Evolutionary conservation across 2,888 invertebrate genomes (phyloP).

Genomic region (Aspidiotus destructor): DNA sequence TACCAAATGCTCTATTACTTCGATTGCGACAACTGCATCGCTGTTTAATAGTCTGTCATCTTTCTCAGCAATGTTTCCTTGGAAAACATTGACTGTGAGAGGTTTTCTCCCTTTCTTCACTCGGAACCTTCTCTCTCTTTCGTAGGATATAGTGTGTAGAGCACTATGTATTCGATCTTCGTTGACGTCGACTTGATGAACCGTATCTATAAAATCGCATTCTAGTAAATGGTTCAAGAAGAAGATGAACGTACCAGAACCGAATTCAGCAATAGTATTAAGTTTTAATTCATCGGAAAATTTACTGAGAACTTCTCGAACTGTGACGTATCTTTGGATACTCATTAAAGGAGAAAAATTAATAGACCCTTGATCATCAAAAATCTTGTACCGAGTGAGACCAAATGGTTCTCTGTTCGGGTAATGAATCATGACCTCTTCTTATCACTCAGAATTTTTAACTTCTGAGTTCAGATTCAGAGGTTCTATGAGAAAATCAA

Average conservation of each 20-base stretch:
- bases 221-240: neutral
- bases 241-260: conserved; percentile 10
- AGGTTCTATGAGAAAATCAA: too few species aligned
- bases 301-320: conserved; percentile 7
- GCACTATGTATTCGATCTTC: neutral
- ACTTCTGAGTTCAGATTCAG: too few species aligned
- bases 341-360: conserved; percentile 16
- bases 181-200: conserved; percentile 21
- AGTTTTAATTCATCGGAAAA: neutral
- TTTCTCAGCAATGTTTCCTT: conserved; percentile 65
- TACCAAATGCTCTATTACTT: conserved; percentile 84
- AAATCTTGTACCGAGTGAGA: too few species aligned
- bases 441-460: too few species aligned
- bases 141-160: neutral
- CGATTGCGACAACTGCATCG: conserved; percentile 74
- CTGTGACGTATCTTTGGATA: conserved; percentile 22
- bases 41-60: conserved; percentile 56
- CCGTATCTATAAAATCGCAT: neutral
- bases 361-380: neutral
- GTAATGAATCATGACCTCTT: too few species aligned
- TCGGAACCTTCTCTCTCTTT: neutral
- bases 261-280: conserved; percentile 14
- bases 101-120: conserved; percentile 40
- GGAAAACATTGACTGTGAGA: conserved; percentile 53
- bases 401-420: too few species aligned